Base-by-base conservation (phyloP, 2,797 vertebrate genomes). In the Margarornis squamiger region DNA sequence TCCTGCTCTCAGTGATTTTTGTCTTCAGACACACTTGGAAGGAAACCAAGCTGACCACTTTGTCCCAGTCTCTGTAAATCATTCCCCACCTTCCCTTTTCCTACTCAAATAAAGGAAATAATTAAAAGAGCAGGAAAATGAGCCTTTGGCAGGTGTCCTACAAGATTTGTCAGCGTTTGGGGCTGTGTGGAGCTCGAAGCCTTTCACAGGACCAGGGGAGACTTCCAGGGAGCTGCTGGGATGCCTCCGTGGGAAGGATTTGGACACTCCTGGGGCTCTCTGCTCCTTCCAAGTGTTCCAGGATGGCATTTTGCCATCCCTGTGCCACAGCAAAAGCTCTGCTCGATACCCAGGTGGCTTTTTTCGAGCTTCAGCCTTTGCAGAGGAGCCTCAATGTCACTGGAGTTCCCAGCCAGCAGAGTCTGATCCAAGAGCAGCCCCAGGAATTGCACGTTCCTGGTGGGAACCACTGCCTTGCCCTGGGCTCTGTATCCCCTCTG, bases 101-200 rank as follows among this genome's bases (percentile, higher is more conserved):
- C 14, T 55, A 38, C 73, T 92, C 54, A 29, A 92, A 72, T 66
- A 65, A 79, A 90, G 87, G 96, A 92, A 95, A 95, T 79, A 32
- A 86, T 94, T 75, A 90, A 86, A 88, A 36, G 88, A 66, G 9
- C 62, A 46, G 77, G 79, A 46, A 92, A 86, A 87, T 6, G 76
- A 65, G 79, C 43, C 19, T 14, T 19, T 84, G 80, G 90, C 93
- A 93, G 4, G 45, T 45, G 63, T 78, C 74, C 62, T 41, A 2
- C 21, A 6, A 4, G 19, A 17, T 2, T 14, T 7, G 46, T 65
- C 49, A 0, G 57, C 5, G 0, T 12, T 20, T 5, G 10, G 23
- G 71, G 45, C 63, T 24, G 51, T 6, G 34, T 43, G 17, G 55
- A 13, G n/a, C 49, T 43, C 5, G 4, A 26, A 79, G 36, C 19